Percentiles rank a stretch among this genome's conserved stretches.
phyloP scores from a whole-genome alignment of 2,113 vertebrate species.

The Gallinago jamesoni region DNA sequence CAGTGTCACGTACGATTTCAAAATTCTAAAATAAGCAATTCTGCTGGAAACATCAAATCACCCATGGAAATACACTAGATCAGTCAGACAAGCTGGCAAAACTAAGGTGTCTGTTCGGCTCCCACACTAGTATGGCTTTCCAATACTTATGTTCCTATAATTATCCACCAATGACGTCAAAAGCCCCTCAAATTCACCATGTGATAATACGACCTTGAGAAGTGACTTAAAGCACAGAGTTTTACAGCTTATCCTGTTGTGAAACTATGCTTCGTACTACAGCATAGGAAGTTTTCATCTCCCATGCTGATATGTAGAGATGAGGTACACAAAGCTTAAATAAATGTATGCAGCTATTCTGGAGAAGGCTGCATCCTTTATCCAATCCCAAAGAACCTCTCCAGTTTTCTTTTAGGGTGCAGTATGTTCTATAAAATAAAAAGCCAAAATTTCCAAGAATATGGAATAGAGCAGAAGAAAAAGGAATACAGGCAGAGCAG shows the following conservation, averaged over 20 bases:
- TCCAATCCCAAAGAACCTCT: background rate
- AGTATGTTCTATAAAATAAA: background rate
- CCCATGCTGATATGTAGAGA: background rate
- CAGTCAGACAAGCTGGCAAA: background rate
- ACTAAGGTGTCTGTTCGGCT: background rate
- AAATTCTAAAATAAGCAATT: background rate
- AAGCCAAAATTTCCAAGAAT: background rate
- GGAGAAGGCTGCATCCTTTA: background rate
- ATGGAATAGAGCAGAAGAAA: background rate
- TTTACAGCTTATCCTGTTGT: background rate
- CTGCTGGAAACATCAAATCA: background rate
- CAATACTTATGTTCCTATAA: background rate
- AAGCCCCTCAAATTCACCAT: background rate
- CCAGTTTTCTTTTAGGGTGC: background rate
- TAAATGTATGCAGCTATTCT: background rate
- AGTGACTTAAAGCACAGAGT: background rate
- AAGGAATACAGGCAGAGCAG: background rate
- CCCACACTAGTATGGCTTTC: background rate
- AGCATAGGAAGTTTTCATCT: background rate
- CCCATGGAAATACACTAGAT: background rate
- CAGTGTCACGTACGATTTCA: fast-evolving
- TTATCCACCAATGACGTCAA: background rate
- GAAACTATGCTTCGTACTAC: background rate
- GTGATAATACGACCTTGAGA: background rate
- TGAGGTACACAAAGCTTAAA: background rate